These are phyloP conservation scores for Drosophila melanosoma DNA, from an alignment of 2,888 invertebrate genomes.

Conservation along the genomic window DNA sequence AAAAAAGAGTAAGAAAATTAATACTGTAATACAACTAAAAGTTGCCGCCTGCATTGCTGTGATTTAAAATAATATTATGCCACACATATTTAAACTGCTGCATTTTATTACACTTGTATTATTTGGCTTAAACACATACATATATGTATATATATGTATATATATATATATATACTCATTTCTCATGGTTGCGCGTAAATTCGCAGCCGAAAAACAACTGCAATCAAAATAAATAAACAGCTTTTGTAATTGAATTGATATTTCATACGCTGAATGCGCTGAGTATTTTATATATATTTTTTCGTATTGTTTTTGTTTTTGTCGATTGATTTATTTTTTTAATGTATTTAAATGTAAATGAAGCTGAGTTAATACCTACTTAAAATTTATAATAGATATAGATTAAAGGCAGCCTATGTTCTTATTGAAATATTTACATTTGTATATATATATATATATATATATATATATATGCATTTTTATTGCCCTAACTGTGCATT, in stretches of 20 bases:
- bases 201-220: conserved; percentile 21
- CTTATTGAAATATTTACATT: too few species aligned
- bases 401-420: too few species aligned
- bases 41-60: conserved; percentile 11
- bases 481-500: conserved; percentile 3
- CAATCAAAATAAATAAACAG: conserved; percentile 36
- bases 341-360: background rate
- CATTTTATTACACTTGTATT: conserved; percentile 26
- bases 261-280: conserved; percentile 8
- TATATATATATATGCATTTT: background rate
- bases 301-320: background rate
- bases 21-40: conserved; percentile 14
- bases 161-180: background rate
- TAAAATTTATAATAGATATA: background rate
- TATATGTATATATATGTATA: background rate
- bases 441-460: background rate
- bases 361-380: background rate
- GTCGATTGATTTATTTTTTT: background rate
- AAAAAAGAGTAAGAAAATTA: conserved; percentile 4
- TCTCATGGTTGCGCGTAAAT: conserved; percentile 19
- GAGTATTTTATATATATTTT: background rate
- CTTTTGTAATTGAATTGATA: conserved; percentile 43
- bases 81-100: conserved; percentile 33
- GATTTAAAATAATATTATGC: conserved; percentile 50
- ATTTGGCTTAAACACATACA: conserved; percentile 1